Evolutionary conservation across 2,113 vertebrate genomes (phyloP), one percentile per base, ranked within the genome.

Genomic region (Platysteira castanea): DNA sequence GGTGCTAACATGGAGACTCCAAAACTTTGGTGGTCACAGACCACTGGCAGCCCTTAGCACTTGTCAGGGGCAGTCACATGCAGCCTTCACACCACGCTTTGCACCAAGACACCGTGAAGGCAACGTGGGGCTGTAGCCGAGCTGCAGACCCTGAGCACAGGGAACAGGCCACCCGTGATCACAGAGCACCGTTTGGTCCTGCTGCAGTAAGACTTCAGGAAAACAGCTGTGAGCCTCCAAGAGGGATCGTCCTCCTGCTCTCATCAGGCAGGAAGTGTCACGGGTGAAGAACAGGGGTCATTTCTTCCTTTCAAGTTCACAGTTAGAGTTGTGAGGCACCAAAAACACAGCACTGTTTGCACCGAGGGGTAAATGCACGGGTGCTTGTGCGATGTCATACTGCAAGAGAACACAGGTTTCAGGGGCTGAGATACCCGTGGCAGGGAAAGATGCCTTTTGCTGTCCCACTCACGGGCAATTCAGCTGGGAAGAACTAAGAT

Each of bases 291-390:
- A 41, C 60, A 47, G 60, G 83, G 52, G 39, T 41, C 6, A 11
- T 24, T 67, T 73, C 67, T 91, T 85, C 74, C 67, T 49, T 90
- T 93, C 53, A 80, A 86, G 93, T 94, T 94, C 83, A 89, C 50
- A 78, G 79, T 60, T 87, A 35, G 63, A 77, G 84, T 82, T 78
- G 92, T 53, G 92, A 97, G 90, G 96, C 96, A 96, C 96, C 56
- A 1, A 68, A 78, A 82, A 35, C 83, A 68, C 1, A 75, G 81
- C 92, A 84, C 88, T 85, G 74, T 68, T 82, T 89, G 75, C 52
- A 63, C 6, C 2, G 49, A 52, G 63, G 64, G 49, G 41, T 73
- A 59, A 93, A 87, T n/a, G 87, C 78, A 46, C n/a, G 22, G 68
- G 19, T 69, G 19, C 42, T 81, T 95, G 88, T 89, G 92, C 13